Evolutionary conservation across 2,888 invertebrate genomes (phyloP).

Genomic region (Leptarthrus brevirostris): DNA sequence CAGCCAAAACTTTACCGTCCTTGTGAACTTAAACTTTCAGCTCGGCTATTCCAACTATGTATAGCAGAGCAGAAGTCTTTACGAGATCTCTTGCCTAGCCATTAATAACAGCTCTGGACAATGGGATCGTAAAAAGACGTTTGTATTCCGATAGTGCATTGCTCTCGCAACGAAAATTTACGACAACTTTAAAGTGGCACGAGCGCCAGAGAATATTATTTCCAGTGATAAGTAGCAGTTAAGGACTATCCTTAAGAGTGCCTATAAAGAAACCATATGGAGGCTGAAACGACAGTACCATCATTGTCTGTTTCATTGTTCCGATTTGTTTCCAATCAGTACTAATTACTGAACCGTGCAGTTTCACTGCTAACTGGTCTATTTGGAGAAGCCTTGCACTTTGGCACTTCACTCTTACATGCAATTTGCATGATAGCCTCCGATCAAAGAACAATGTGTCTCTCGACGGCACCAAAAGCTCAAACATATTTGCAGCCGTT

Average conservation of each 20-base stretch:
- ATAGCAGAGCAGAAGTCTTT: no score
- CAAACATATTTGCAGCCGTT: conserved; percentile 21
- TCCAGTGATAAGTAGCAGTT: conserved; percentile 1
- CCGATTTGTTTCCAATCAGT: conserved; percentile 1
- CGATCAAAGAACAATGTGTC: background rate
- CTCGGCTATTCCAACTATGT: conserved; percentile 3
- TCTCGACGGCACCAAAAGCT: background rate
- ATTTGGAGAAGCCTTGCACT: no score
- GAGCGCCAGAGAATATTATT: conserved; percentile 5
- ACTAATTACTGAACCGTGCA: conserved; percentile 3
- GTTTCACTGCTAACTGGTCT: background rate
- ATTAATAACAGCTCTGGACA: conserved; percentile 25
- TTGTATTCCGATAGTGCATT: conserved; percentile 21
- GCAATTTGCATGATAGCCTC: conserved; percentile 14
- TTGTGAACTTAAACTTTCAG: conserved; percentile 2
- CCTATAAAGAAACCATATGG: background rate
- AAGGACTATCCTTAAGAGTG: background rate
- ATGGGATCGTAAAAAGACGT: conserved; percentile 21
- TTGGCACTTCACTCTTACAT: no score
- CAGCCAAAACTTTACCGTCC: background rate
- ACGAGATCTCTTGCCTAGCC: no score
- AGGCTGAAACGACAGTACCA: background rate
- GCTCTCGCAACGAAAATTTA: conserved; percentile 2
- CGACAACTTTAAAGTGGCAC: conserved; percentile 13
- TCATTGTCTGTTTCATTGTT: background rate